These are phyloP conservation scores for Amphiura filiformis DNA, from an alignment of 35 echinoderm and acorn worm species.

Conservation along the genomic window DNA sequence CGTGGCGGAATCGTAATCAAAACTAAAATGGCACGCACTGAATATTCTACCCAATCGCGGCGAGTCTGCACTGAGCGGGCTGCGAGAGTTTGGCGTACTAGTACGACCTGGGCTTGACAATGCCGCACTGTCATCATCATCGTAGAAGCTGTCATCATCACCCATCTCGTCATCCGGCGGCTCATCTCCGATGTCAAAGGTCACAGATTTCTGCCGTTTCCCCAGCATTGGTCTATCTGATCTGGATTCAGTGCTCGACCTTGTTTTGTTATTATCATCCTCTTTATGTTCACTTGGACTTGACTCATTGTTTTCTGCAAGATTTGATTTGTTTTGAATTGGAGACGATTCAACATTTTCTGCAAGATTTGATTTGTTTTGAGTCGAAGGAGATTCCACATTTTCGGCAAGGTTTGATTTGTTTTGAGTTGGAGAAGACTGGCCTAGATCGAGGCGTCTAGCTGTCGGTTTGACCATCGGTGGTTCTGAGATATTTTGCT, in stretches of 20 bases:
- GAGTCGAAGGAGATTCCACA: too few relatives aligned
- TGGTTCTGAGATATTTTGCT: not conserved
- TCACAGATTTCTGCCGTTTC: conserved; percentile 30
- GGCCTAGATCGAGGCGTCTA: not conserved
- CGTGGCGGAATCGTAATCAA: conserved; percentile 72
- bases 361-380: too few relatives aligned
- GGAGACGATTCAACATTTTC: too few relatives aligned
- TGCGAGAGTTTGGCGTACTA: conserved; percentile 53
- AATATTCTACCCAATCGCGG: conserved; percentile 68
- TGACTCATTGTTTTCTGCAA: too few relatives aligned
- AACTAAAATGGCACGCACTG: conserved; percentile 92
- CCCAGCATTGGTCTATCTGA: conserved; percentile 37
- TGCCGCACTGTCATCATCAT: not conserved
- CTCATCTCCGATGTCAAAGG: conserved; percentile 25
- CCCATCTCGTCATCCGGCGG: not conserved
- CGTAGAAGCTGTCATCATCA: not conserved
- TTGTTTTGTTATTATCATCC: too few relatives aligned
- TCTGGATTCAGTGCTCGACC: too few relatives aligned
- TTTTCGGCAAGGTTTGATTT: too few relatives aligned
- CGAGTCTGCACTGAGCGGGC: conserved; percentile 37
- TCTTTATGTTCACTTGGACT: too few relatives aligned
- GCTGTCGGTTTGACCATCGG: not conserved
- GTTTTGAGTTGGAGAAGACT: not conserved
- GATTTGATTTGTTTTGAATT: too few relatives aligned
- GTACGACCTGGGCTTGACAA: not conserved